Evolutionary conservation across 2,888 invertebrate species (phyloP).

Genomic region (Yponomeuta sedellus): DNA sequence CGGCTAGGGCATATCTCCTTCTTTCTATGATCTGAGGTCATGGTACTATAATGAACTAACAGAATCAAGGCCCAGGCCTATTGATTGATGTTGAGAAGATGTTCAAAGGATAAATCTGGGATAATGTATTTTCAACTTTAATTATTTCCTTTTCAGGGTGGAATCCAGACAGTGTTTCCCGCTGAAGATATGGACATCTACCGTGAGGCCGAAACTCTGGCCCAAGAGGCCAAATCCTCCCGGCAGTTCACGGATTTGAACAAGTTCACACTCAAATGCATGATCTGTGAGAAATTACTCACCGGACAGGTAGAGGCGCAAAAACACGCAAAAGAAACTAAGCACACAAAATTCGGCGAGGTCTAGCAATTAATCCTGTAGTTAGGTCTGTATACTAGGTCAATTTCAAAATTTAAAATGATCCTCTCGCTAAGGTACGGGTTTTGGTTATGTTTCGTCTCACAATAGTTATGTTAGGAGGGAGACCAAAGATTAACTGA

Average conservation of each 20-base stretch:
- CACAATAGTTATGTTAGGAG: not conserved
- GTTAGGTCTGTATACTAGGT: constrained; percentile 4
- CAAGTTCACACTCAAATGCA: constrained; percentile 89
- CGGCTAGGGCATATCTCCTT: too few relatives aligned
- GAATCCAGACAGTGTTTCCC: constrained; percentile 87
- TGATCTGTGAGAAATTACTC: constrained; percentile 85
- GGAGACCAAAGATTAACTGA: not conserved
- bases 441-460: not conserved
- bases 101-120: too few relatives aligned
- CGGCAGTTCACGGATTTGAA: constrained; percentile 94
- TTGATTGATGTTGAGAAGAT: too few relatives aligned
- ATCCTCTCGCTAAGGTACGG: too few relatives aligned
- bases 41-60: too few relatives aligned
- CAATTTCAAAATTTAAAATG: not conserved
- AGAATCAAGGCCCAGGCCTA: too few relatives aligned
- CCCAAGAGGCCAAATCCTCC: constrained; percentile 90
- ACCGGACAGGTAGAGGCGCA: constrained; percentile 90
- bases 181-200: constrained; percentile 83
- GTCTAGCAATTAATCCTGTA: constrained; percentile 63
- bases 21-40: too few relatives aligned
- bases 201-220: constrained; percentile 88
- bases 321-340: constrained; percentile 89
- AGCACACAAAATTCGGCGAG: constrained; percentile 89
- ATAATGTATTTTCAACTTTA: not conserved
- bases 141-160: constrained; percentile 73